Percentiles rank a stretch among this genome's conserved stretches.
These are phyloP conservation scores for Acromyrmex heyeri DNA, from an alignment of 1,140 invertebrate species.

Conservation along the genomic window DNA sequence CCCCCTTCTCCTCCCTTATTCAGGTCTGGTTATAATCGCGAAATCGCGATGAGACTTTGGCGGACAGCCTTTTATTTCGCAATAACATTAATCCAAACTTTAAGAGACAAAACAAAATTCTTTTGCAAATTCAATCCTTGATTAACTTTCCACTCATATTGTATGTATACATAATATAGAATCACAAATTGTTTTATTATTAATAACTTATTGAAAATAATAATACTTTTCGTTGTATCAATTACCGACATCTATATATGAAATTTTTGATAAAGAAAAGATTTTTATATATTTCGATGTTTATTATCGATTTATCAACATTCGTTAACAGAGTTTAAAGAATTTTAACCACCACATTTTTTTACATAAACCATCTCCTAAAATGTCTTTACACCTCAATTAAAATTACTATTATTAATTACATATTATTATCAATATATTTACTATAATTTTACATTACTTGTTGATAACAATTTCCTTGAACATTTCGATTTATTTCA, in stretches of 20 bases:
- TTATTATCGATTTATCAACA: neutral
- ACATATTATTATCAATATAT: too few species aligned
- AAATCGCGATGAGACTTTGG: conserved; percentile 54
- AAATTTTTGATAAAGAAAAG: neutral
- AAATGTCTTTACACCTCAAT: too few species aligned
- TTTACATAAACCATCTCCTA: too few species aligned
- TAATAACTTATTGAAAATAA: neutral
- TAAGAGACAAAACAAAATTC: neutral
- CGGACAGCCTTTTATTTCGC: conserved; percentile 46
- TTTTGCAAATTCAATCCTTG: neutral
- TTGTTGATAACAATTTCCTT: too few species aligned
- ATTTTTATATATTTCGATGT: neutral
- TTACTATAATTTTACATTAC: too few species aligned
- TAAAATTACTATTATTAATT: too few species aligned
- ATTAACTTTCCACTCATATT: neutral
- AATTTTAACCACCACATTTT: neutral
- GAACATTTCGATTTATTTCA: too few species aligned
- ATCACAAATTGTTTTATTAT: neutral
- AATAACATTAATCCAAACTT: conserved; percentile 10
- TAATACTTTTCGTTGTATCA: neutral
- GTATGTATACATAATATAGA: neutral
- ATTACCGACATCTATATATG: neutral
- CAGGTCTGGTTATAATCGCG: conserved; percentile 50
- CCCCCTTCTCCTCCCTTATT: neutral
- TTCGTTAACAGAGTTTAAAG: neutral